Base-by-base conservation (phyloP, 2,888 invertebrate species). In the Apamea monoglypha region DNA sequence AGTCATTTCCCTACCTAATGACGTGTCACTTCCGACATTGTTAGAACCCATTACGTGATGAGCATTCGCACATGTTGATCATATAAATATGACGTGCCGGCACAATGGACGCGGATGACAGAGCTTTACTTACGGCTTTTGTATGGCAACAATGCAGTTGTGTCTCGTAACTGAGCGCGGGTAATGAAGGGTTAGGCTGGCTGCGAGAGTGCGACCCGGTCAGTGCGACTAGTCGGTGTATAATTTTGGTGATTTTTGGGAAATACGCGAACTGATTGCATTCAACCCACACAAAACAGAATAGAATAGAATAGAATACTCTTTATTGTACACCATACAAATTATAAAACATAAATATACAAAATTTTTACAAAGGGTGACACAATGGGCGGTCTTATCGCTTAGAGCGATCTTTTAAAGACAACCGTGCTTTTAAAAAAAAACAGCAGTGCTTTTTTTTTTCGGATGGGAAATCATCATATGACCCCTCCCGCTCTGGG, bases 131-230 rank as follows among this genome's bases (percentile, higher is more conserved):
- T 75, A 77, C 87, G 80, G 84, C 91, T 91, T 91, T 92, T 93
- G 90, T 93, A 79, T 66, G 69, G 78, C 86, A 90, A 93, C 93
- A 93, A 93, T 93, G 92, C 91, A 90, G 84, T 90, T 90, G 91
- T 88, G 90, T 86, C 84, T 86, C 83, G 88, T 88, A 88, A 91
- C 90, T 87, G 84, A 88, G 78, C 78, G 40, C 69, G 82, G 89
- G 90, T 91, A 93, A 93, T 93, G 91, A 91, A 93, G 79, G 29
- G 25, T 78, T 40, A 89, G 85, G 83, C 61, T n/a, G 25, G 0
- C 29, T 32, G 12, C 4, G 10, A 16, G 70, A 63, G 16, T n/a
- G 64, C 84, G 76, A 77, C 50, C 50, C 18, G 5, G 64, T 40
- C 36, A 63, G 25, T 74, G 71, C 74, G 56, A 78, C 63, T 70